Evolutionary conservation across 2,113 vertebrate species (phyloP), one percentile per base, ranked within the genome.

Genomic region (Desmodus rotundus): DNA sequence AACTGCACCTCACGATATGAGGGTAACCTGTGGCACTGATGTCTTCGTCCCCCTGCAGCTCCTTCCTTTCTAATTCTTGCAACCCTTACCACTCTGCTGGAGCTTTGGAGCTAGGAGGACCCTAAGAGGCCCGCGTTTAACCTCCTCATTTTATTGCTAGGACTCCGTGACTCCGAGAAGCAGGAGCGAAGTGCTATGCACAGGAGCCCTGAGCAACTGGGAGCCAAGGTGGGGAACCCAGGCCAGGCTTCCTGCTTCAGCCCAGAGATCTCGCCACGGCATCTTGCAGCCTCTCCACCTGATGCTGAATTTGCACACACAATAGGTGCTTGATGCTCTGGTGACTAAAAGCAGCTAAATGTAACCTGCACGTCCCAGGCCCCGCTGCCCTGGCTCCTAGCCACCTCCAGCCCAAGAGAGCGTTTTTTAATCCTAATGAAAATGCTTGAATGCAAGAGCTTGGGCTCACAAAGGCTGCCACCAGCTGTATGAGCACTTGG

Each of bases 351-450:
- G 52, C n/a, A 85, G 47, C 73, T 70, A 61, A 31, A 47, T 26
- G 24, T 28, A 68, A 67, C 50, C 38, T 83, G 56, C 33, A 26
- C 4, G 11, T 61, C 33, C 17, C 36, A 68, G 76, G 54, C 8
- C 43, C 47, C 9, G 11, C n/a, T 50, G 33, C 19, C 8, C 45
- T 22, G 38, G 88, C 33, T 89, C 41, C 52, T 1, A 15, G 86
- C 33, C 82, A 81, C 52, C 20, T 7, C 2, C 31, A 36, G 11
- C 15, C 68, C 45, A 17, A 74, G 68, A 84, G 84, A 61, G 17
- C 8, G 20, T 28, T 67, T 96, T 84, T 89, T 81, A 93, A 95
- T 87, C 54, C 65, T 83, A 84, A 52, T 67, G n/a, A 89, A 96
- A 93, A 81, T 22, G 73, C n/a, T 65, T 58, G 7, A 80, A 9